Evolutionary conservation across 1,140 invertebrate species (phyloP).

Genomic region (Lithobius niger): DNA sequence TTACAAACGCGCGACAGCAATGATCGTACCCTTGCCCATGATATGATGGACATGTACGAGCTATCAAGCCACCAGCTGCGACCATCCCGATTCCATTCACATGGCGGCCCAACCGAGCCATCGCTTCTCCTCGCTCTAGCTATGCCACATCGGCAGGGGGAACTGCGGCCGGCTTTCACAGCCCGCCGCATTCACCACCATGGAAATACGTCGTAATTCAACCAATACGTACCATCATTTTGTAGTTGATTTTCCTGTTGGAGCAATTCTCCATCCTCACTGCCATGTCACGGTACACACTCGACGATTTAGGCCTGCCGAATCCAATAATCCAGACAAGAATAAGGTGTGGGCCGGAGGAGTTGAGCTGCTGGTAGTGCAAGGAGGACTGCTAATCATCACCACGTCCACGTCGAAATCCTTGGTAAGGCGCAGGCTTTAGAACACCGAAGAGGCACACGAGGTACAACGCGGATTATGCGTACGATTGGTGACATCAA

Average conservation of each 20-base stretch:
- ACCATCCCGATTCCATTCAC: neutral
- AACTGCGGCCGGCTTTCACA: neutral
- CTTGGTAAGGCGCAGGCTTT: neutral
- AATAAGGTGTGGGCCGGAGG: neutral
- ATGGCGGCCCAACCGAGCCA: neutral
- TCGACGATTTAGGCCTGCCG: too few species aligned
- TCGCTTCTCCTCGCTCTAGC: too few species aligned
- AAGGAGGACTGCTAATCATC: neutral
- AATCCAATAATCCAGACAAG: neutral
- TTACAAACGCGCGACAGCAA: too few species aligned
- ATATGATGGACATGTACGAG: too few species aligned
- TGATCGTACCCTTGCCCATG: neutral
- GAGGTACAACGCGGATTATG: neutral
- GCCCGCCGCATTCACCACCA: neutral
- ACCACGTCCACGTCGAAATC: neutral
- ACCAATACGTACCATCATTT: constrained; percentile 11
- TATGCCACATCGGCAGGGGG: neutral
- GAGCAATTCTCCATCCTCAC: constrained; percentile 7
- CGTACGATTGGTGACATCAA: neutral
- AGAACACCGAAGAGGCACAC: neutral
- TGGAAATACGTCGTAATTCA: neutral
- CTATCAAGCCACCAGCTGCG: too few species aligned
- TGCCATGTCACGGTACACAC: neutral
- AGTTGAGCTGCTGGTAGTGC: neutral
- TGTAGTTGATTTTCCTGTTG: constrained; percentile 12